Conservation (phyloP, 2,113 vertebrate genomes). For the Rhinoderma darwinii region DNA sequence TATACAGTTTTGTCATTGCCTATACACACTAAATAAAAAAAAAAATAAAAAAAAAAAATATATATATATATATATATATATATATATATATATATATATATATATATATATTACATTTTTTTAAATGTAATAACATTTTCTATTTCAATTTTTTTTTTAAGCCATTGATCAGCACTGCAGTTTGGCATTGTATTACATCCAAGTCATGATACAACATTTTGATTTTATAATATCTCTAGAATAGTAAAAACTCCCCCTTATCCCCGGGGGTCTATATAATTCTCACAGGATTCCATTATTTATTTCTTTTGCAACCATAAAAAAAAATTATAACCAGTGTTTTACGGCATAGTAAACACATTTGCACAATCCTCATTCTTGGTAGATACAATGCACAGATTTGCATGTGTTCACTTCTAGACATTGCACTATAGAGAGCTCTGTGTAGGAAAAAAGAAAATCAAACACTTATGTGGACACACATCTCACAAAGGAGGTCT, state of each 20-base stretch:
- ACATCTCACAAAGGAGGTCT: slow-evolving; percentile 65
- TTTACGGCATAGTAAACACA: not conserved
- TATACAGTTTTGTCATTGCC: no score
- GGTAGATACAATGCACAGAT: slow-evolving; percentile 47
- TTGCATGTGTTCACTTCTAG: not conserved
- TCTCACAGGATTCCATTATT: not conserved
- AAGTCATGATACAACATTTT: slow-evolving; percentile 70
- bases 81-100: no score
- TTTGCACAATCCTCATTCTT: not conserved
- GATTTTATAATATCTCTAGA: slow-evolving; percentile 37
- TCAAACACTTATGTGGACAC: slow-evolving; percentile 53
- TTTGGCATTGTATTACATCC: slow-evolving; percentile 59
- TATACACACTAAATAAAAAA: no score
- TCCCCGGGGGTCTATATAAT: not conserved
- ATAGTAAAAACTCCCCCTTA: not conserved
- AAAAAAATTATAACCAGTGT: not conserved
- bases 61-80: no score
- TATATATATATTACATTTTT: not conserved
- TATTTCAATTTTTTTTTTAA: not conserved
- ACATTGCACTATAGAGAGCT: not conserved
- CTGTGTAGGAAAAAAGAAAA: slow-evolving; percentile 57
- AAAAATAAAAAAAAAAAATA: no score
- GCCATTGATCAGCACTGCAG: slow-evolving; percentile 52
- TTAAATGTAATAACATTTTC: no score
- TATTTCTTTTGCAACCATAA: not conserved